Conservation (phyloP, 1,140 invertebrate species). For the Thaumatotibia leucotreta region DNA sequence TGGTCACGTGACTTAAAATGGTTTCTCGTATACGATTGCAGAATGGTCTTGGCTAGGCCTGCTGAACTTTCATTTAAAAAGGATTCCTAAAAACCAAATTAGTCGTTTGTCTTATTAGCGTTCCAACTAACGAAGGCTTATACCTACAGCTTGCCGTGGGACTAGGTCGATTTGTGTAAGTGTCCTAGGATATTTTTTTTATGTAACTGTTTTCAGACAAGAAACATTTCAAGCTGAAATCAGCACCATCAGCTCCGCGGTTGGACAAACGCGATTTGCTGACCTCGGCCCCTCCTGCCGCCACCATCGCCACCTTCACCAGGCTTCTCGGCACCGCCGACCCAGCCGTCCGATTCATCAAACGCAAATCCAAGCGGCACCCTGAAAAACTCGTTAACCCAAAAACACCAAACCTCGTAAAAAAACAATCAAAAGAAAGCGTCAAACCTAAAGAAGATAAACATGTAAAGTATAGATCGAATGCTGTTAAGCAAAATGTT, state of each 20-base stretch:
- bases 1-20: no score
- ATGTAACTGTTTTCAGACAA: neutral
- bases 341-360: neutral
- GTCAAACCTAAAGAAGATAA: neutral
- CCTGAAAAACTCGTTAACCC: neutral
- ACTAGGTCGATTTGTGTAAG: no score
- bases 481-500: no score
- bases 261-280: slow-evolving; percentile 36
- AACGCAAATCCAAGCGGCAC: neutral
- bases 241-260: slow-evolving; percentile 25
- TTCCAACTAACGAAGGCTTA: no score
- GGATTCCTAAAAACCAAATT: no score
- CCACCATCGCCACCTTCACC: slow-evolving; percentile 19
- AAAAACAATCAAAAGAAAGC: neutral
- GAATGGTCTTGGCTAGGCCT: no score
- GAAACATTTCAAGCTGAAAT: slow-evolving; percentile 19
- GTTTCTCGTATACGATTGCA: no score
- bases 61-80: no score
- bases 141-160: no score
- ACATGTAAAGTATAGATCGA: neutral
- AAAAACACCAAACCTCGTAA: neutral
- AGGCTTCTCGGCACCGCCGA: neutral
- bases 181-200: no score
- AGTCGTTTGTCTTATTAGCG: no score
- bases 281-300: slow-evolving; percentile 37